Conservation (phyloP, 2,113 vertebrate species). For the Microcebus tavaratra region DNA sequence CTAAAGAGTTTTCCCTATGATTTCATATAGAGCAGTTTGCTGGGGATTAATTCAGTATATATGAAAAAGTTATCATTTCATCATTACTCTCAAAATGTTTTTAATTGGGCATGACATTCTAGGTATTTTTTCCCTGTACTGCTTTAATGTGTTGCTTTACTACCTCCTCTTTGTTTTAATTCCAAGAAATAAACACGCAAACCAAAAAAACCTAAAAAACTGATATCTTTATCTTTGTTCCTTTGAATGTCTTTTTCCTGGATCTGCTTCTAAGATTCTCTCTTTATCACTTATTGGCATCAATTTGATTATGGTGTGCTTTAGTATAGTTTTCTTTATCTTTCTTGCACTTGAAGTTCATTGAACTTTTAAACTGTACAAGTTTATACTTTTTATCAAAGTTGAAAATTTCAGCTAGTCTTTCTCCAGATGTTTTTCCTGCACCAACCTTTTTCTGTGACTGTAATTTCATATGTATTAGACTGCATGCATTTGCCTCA, state of each 20-base stretch:
- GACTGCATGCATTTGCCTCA: neutral
- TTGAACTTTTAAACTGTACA: neutral
- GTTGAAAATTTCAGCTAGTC: neutral
- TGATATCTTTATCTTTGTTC: neutral
- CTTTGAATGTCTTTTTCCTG: no score
- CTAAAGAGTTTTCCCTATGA: neutral
- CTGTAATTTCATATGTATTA: neutral
- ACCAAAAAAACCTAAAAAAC: neutral
- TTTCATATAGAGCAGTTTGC: neutral
- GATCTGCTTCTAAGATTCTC: no score
- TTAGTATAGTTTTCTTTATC: neutral
- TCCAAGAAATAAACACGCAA: neutral
- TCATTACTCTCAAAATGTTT: neutral
- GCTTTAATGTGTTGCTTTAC: neutral
- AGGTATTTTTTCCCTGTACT: neutral
- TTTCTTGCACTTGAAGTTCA: neutral
- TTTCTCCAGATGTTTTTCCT: neutral
- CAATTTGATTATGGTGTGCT: neutral
- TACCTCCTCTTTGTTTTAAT: neutral
- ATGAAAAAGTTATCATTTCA: neutral
- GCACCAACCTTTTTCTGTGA: neutral
- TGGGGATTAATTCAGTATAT: no score
- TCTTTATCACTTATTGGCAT: neutral
- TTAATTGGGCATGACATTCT: neutral
- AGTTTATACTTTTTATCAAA: neutral